Conservation (phyloP, 1,140 invertebrate genomes). For the Coenobita brevimanus region DNA sequence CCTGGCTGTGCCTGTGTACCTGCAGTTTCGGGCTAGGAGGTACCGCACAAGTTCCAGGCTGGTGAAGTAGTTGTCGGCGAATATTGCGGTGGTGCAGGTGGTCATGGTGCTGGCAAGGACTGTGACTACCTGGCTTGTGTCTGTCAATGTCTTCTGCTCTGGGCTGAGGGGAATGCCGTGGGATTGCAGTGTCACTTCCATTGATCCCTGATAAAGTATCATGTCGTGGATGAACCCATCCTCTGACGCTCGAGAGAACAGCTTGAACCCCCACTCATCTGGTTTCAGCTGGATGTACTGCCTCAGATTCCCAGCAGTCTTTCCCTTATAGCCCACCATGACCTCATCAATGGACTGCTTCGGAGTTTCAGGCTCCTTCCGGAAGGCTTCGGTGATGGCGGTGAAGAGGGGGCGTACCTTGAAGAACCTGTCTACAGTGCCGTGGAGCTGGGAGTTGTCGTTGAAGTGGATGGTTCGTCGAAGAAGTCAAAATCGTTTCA, state of each 20-base stretch:
- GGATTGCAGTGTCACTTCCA: no score
- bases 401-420: not conserved
- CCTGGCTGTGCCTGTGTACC: constrained; percentile 23
- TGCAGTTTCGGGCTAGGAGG: not conserved
- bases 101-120: constrained; percentile 10
- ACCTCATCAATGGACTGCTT: not conserved
- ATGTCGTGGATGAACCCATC: constrained; percentile 31
- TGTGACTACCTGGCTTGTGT: not conserved
- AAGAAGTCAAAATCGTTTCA: not conserved
- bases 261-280: constrained; percentile 4
- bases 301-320: not conserved
- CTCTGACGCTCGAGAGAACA: not conserved
- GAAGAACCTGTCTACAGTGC: not conserved
- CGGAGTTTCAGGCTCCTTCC: not conserved
- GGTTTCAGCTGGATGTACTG: constrained; percentile 9
- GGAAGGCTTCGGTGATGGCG: not conserved
- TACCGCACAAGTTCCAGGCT: constrained; percentile 18
- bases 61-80: constrained; percentile 27
- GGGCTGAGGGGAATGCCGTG: not conserved
- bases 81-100: constrained; percentile 17
- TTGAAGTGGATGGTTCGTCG: not conserved
- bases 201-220: not conserved
- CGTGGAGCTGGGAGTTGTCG: not conserved
- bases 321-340: constrained; percentile 24
- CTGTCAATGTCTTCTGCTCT: not conserved